Conservation (phyloP, 2,888 invertebrate genomes). For the Lasiommata megera region DNA sequence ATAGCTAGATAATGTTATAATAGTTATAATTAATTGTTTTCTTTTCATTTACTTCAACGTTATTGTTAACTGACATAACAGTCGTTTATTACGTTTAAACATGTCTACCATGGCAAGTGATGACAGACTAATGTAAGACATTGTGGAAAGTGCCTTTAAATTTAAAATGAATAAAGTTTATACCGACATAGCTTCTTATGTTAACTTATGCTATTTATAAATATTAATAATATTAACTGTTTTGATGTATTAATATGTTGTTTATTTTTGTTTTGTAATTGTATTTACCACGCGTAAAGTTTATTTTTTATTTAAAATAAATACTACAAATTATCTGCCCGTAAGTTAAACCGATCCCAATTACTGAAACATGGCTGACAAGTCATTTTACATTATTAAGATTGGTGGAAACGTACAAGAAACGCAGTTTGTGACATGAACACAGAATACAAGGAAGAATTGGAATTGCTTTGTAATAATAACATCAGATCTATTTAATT, state of each 20-base stretch:
- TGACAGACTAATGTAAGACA: conserved; percentile 66
- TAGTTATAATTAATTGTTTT: conserved; percentile 31
- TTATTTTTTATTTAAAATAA: neutral
- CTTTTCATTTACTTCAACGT: conserved; percentile 31
- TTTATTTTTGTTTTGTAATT: conserved; percentile 41
- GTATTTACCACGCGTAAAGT: neutral
- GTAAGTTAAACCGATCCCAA: neutral
- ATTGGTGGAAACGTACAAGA: no score
- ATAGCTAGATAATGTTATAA: conserved; percentile 31
- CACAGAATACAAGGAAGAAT: no score
- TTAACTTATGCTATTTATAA: conserved; percentile 80
- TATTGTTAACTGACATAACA: conserved; percentile 30
- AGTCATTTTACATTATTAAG: no score
- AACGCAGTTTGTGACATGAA: no score
- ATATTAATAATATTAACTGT: conserved; percentile 80
- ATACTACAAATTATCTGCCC: neutral
- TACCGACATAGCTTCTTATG: conserved; percentile 81
- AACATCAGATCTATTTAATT: no score
- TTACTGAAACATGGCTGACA: neutral
- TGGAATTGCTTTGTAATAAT: no score
- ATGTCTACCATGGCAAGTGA: conserved; percentile 63
- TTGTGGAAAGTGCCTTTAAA: conserved; percentile 81
- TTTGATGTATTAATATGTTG: conserved; percentile 66
- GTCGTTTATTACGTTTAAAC: conserved; percentile 33
- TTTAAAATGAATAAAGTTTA: conserved; percentile 78